These are phyloP conservation scores for Lagria hirta DNA, from an alignment of 2,888 invertebrate genomes.

Conservation along the genomic window DNA sequence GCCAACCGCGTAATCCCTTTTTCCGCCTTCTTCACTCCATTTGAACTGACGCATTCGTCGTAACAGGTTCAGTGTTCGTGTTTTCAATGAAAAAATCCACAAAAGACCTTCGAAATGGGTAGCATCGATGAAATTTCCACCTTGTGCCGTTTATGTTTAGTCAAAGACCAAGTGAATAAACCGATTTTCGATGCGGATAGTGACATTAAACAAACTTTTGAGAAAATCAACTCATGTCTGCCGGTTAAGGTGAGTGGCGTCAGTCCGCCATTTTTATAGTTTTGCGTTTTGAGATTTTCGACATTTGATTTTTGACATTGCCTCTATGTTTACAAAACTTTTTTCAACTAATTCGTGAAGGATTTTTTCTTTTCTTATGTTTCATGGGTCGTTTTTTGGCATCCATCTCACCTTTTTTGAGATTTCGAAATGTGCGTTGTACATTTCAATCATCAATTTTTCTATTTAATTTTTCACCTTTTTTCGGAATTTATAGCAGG, in stretches of 20 bases:
- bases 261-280: conserved; percentile 43
- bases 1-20: conserved; percentile 20
- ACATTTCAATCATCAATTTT: too few relatives aligned
- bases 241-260: conserved; percentile 68
- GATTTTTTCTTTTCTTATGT: too few relatives aligned
- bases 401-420: too few relatives aligned
- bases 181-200: conserved; percentile 67
- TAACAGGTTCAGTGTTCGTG: conserved; percentile 28
- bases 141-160: conserved; percentile 54
- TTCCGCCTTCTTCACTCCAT: conserved; percentile 41
- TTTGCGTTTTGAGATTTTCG: conserved; percentile 39
- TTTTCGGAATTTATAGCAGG: too few relatives aligned
- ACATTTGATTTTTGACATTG: conserved; percentile 32
- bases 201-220: conserved; percentile 61
- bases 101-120: conserved; percentile 47
- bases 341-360: too few relatives aligned
- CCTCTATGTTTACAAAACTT: conserved; percentile 21
- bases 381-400: too few relatives aligned
- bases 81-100: conserved; percentile 40
- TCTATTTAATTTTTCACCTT: too few relatives aligned
- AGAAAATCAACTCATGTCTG: conserved; percentile 71
- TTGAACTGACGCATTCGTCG: conserved; percentile 33
- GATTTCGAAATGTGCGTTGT: too few relatives aligned
- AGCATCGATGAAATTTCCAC: conserved; percentile 49
- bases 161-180: conserved; percentile 62